Evolutionary conservation across 2,797 vertebrate species (phyloP).

Genomic region (Sebastes oblongus): DNA sequence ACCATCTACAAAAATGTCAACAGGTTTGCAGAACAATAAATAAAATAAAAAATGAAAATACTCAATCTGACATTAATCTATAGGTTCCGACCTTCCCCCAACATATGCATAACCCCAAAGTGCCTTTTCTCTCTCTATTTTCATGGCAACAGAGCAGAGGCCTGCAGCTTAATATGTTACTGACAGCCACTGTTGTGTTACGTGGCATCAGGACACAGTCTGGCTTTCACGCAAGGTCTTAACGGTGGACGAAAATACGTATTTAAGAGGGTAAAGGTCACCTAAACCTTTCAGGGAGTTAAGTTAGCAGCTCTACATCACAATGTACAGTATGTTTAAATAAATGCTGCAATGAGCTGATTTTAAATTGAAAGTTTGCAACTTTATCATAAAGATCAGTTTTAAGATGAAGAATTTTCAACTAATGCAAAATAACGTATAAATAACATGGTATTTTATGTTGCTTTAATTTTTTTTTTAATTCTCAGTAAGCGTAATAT

Average conservation of each 20-base stretch:
- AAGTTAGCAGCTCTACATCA: slow-evolving; percentile 22
- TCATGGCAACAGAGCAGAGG: slow-evolving; percentile 48
- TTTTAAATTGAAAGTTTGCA: slow-evolving; percentile 4
- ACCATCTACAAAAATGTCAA: slow-evolving; percentile 26
- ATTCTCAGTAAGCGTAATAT: neutral
- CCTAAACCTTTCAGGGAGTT: slow-evolving; percentile 34
- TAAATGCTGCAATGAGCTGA: slow-evolving; percentile 1
- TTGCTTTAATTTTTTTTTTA: neutral
- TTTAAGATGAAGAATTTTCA: neutral
- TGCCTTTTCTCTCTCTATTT: slow-evolving; percentile 41
- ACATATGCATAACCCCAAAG: slow-evolving; percentile 38
- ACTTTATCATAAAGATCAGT: slow-evolving; percentile 8
- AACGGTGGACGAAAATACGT: slow-evolving; percentile 53
- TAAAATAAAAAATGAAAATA: neutral
- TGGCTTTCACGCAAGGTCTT: slow-evolving; percentile 56
- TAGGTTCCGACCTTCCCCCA: slow-evolving; percentile 8
- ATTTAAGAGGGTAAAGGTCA: slow-evolving; percentile 60
- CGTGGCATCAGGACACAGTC: slow-evolving; percentile 63
- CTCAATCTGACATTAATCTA: slow-evolving; percentile 36
- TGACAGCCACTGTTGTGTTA: slow-evolving; percentile 73
- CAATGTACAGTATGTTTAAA: slow-evolving; percentile 29
- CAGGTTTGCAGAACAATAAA: slow-evolving; percentile 12
- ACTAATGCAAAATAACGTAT: neutral
- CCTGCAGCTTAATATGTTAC: slow-evolving; percentile 62
- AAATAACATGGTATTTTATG: neutral